Conservation (phyloP, 2,888 invertebrate species). For the Pollenia amentaria region DNA sequence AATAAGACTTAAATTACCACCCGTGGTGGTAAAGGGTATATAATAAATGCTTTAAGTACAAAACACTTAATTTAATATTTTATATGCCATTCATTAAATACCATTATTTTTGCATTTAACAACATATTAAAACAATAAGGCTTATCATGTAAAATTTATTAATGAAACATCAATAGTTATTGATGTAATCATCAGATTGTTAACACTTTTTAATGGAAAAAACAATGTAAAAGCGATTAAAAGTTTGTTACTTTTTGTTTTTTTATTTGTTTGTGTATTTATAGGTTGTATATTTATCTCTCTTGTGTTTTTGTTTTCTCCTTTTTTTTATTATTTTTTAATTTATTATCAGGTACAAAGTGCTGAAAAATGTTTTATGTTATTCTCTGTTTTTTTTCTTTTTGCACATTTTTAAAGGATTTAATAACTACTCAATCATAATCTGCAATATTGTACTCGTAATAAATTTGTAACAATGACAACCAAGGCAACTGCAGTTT, state of each 20-base stretch:
- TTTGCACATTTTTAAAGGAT: background rate
- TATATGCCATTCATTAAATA: background rate
- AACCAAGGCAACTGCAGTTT: background rate
- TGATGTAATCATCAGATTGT: constrained; percentile 22
- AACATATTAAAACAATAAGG: background rate
- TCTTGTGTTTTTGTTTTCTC: background rate
- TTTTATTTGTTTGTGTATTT: background rate
- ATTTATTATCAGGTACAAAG: constrained; percentile 1
- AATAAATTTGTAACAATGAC: constrained; percentile 31
- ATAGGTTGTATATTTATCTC: background rate
- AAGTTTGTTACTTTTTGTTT: constrained; percentile 5
- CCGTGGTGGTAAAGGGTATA: background rate
- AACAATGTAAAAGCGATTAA: constrained; percentile 16
- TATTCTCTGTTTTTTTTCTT: background rate
- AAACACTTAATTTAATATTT: constrained; percentile 27
- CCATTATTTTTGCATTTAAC: background rate
- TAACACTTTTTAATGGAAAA: constrained; percentile 30
- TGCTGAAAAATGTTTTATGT: constrained; percentile 1
- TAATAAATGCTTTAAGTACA: background rate
- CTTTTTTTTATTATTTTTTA: background rate
- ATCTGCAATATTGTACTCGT: background rate
- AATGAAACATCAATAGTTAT: constrained; percentile 32
- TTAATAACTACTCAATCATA: constrained; percentile 20
- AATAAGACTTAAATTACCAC: too few species aligned
- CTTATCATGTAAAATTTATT: background rate